phyloP scores from a whole-genome alignment of 1,140 invertebrate species.

The Cyrtorhinus lividipennis region DNA sequence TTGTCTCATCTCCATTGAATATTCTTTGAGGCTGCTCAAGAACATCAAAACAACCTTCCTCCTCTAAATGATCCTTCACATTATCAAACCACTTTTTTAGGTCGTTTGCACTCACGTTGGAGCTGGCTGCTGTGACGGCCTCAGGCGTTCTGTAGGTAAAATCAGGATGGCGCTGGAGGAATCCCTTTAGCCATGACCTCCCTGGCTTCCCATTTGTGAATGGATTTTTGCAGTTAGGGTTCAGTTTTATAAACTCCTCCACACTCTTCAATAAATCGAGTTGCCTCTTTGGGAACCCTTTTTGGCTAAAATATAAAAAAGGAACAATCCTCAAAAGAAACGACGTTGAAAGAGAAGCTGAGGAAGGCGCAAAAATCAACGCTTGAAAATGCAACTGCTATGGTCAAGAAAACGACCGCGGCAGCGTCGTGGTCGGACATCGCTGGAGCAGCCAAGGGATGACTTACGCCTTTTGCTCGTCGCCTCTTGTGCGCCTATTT shows the following conservation, averaged over 20 bases:
- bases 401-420: too few relatives aligned
- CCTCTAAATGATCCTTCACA: neutral
- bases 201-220: neutral
- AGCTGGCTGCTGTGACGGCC: neutral
- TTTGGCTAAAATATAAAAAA: neutral
- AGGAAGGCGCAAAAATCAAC: too few relatives aligned
- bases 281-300: neutral
- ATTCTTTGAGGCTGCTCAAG: neutral
- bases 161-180: neutral
- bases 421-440: too few relatives aligned
- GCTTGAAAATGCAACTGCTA: too few relatives aligned
- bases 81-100: neutral
- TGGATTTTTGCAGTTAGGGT: neutral
- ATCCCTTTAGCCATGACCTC: neutral
- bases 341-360: too few relatives aligned
- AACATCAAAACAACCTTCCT: neutral
- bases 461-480: too few relatives aligned
- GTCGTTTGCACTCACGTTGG: neutral
- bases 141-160: neutral
- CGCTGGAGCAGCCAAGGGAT: too few relatives aligned
- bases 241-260: neutral
- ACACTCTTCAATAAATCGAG: neutral
- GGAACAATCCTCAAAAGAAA: too few relatives aligned
- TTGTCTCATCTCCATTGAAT: slow-evolving; percentile 23
- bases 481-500: too few relatives aligned